Conservation (phyloP, 2,113 vertebrate species). For the Taxidea taxus region DNA sequence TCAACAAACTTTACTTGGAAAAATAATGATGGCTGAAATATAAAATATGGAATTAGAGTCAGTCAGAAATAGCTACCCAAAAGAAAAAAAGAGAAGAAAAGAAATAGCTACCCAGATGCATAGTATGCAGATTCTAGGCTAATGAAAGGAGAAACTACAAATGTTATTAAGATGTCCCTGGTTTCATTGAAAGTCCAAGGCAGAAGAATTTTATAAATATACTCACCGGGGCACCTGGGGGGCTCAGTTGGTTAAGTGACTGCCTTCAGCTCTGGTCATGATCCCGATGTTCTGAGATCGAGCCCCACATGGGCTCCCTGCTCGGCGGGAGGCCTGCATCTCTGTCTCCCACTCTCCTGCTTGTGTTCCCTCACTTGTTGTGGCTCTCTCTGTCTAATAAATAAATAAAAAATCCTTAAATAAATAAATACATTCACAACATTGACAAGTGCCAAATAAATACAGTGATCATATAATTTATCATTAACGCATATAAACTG, state of each 20-base stretch:
- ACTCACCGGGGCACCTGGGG: background rate
- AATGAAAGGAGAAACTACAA: background rate
- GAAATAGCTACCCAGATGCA: background rate
- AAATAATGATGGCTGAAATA: constrained; percentile 21
- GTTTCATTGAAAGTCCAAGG: background rate
- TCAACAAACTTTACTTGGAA: background rate
- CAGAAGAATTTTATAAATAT: constrained; percentile 41
- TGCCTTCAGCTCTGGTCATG: too few relatives aligned
- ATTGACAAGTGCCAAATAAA: constrained; percentile 5
- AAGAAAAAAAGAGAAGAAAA: too few relatives aligned
- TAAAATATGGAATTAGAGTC: background rate
- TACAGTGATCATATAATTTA: background rate
- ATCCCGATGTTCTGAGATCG: too few relatives aligned
- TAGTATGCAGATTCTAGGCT: background rate
- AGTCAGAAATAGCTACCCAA: background rate
- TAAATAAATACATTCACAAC: background rate
- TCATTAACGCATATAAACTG: background rate
- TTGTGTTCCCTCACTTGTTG: too few relatives aligned
- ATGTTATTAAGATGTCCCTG: background rate
- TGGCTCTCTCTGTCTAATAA: too few relatives aligned
- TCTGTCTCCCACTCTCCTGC: too few relatives aligned
- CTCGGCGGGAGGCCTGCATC: too few relatives aligned
- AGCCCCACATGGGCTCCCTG: too few relatives aligned
- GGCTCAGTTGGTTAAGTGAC: too few relatives aligned
- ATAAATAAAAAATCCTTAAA: too few relatives aligned